These are phyloP conservation scores for Deilephila elpenor DNA, from an alignment of 2,888 invertebrate genomes.

Conservation along the genomic window DNA sequence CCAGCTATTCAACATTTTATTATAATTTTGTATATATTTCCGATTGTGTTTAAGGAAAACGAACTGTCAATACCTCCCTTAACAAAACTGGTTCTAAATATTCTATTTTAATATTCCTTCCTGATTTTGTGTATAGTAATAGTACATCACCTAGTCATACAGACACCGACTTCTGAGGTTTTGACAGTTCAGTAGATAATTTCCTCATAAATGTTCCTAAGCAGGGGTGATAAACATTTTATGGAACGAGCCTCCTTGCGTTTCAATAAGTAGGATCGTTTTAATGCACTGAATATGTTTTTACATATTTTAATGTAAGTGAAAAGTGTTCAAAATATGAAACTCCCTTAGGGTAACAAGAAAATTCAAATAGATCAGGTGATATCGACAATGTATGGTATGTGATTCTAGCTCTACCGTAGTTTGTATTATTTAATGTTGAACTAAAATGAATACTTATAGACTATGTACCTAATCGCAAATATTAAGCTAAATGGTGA, in stretches of 20 bases:
- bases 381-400: slow-evolving; percentile 27
- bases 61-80: slow-evolving; percentile 16
- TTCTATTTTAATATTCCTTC: slow-evolving; percentile 8
- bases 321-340: not conserved
- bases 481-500: not conserved
- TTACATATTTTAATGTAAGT: not conserved
- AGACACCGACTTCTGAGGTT: slow-evolving; percentile 17
- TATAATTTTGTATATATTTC: slow-evolving; percentile 11
- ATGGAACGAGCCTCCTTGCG: not conserved
- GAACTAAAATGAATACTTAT: not conserved
- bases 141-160: slow-evolving; percentile 22
- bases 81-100: slow-evolving; percentile 9
- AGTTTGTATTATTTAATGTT: slow-evolving; percentile 40
- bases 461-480: slow-evolving; percentile 18
- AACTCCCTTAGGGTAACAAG: slow-evolving; percentile 9
- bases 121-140: slow-evolving; percentile 17
- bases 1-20: slow-evolving; percentile 8
- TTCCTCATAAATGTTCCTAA: slow-evolving; percentile 33
- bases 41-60: not conserved
- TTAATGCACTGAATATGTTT: slow-evolving; percentile 5
- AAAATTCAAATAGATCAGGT: slow-evolving; percentile 12
- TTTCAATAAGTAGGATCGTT: not conserved
- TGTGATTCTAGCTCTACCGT: slow-evolving; percentile 66
- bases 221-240: slow-evolving; percentile 28
- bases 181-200: slow-evolving; percentile 10